A percentile compares a stretch with the other conserved stretches of the same genome.
Evolutionary conservation across 1,140 invertebrate genomes (phyloP).

Genomic region (Apis laboriosa): DNA sequence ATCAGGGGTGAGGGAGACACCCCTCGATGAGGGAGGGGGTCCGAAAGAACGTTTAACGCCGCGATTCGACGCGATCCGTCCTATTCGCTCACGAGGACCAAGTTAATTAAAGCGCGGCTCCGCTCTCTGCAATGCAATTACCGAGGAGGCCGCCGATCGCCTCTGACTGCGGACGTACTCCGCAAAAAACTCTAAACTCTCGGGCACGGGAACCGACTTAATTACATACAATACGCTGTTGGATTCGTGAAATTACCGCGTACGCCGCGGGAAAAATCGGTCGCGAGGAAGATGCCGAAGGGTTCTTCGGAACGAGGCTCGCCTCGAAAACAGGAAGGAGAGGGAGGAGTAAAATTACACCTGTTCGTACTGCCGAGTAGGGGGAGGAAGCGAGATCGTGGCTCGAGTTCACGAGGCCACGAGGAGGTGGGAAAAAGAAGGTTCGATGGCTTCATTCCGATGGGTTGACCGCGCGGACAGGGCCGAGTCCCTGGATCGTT

Average conservation of each 20-base stretch:
- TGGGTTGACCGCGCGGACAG: conserved; percentile 53
- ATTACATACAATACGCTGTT: not conserved
- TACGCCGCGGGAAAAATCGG: too few relatives aligned
- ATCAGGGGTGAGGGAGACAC: conserved; percentile 15
- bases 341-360: too few relatives aligned
- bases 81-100: conserved; percentile 10
- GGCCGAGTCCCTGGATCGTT: conserved; percentile 64
- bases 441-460: not conserved
- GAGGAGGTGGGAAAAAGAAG: too few relatives aligned
- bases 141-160: conserved; percentile 5
- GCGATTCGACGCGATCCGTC: not conserved
- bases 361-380: too few relatives aligned
- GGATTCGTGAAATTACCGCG: too few relatives aligned
- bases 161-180: conserved; percentile 1
- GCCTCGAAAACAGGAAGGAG: too few relatives aligned
- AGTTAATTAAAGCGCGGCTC: conserved; percentile 46
- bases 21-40: not conserved
- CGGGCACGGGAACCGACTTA: not conserved
- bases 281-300: too few relatives aligned
- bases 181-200: not conserved
- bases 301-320: too few relatives aligned
- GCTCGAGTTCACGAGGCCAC: not conserved
- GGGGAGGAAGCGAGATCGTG: too few relatives aligned
- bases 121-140: conserved; percentile 25
- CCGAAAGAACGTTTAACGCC: conserved; percentile 40